Percentiles rank a stretch among this genome's conserved stretches.
Conservation (phyloP, 2,888 invertebrate genomes). For the Drosophila paramelanica region DNA sequence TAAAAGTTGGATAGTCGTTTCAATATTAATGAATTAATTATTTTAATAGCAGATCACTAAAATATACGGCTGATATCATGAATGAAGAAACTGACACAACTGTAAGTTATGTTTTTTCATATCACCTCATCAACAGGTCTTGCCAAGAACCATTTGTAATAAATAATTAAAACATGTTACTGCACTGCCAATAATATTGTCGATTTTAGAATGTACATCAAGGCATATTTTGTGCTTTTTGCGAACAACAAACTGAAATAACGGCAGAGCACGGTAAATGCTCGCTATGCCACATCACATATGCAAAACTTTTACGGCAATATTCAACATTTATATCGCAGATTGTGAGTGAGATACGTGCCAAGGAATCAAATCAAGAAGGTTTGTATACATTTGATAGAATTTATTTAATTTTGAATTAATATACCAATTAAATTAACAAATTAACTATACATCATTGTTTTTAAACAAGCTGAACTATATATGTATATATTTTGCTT, state of each 20-base stretch:
- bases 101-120: conserved; percentile 1
- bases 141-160: too few relatives aligned
- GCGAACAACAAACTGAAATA: conserved; percentile 25
- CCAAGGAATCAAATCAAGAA: conserved; percentile 6
- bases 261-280: conserved; percentile 45
- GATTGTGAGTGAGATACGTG: conserved; percentile 39
- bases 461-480: not conserved
- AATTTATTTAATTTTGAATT: too few relatives aligned
- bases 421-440: too few relatives aligned
- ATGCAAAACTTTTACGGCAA: conserved; percentile 37
- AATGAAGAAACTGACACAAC: conserved; percentile 33
- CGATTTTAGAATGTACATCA: conserved; percentile 42
- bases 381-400: conserved; percentile 4
- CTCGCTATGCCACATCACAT: conserved; percentile 38
- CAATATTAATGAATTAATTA: conserved; percentile 16
- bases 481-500: not conserved
- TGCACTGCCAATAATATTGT: not conserved
- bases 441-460: too few relatives aligned
- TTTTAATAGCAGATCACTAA: conserved; percentile 23
- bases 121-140: conserved; percentile 1
- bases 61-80: conserved; percentile 28
- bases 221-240: conserved; percentile 49
- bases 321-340: conserved; percentile 36
- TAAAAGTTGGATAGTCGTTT: not conserved
- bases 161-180: not conserved